phyloP scores from a whole-genome alignment of 2,113 vertebrate species.

The Pollachius pollachius region DNA sequence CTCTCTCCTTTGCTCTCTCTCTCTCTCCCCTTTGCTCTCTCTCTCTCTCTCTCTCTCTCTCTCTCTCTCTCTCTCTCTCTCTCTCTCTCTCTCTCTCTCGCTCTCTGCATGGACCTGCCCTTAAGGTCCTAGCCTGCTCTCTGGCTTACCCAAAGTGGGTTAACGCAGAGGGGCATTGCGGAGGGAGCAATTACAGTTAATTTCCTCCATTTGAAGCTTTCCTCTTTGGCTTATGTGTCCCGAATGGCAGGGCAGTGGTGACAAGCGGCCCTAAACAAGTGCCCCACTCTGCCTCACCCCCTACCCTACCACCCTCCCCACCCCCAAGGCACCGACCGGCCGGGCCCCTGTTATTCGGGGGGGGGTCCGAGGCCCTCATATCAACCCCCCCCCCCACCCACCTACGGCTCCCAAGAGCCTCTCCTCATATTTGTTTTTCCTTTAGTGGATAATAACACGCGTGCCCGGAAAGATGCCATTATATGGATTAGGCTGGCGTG shows the following conservation, averaged over 20 bases:
- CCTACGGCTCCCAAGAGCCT: slow-evolving; percentile 9
- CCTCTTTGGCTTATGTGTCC: slow-evolving; percentile 59
- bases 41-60: background rate
- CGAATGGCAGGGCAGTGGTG: slow-evolving; percentile 32
- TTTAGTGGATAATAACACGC: slow-evolving; percentile 43
- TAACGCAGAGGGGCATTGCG: slow-evolving; percentile 41
- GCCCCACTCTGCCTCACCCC: slow-evolving; percentile 8
- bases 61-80: background rate
- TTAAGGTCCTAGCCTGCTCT: slow-evolving; percentile 21
- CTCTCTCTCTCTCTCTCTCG: background rate
- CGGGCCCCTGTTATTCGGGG: slow-evolving; percentile 1
- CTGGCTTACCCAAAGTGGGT: slow-evolving; percentile 36
- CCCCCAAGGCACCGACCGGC: slow-evolving; percentile 8
- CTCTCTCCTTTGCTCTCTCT: background rate
- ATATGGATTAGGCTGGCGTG: slow-evolving; percentile 40
- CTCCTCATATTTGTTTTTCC: slow-evolving; percentile 44
- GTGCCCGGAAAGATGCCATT: slow-evolving; percentile 40
- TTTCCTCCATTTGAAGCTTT: slow-evolving; percentile 66
- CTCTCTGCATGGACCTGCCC: background rate
- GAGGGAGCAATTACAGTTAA: slow-evolving; percentile 52
- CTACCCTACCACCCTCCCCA: background rate
- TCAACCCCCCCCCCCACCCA: slow-evolving; percentile 12
- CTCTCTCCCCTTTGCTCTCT: background rate
- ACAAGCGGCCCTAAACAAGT: slow-evolving; percentile 30
- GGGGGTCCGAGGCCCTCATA: background rate